phyloP scores from a whole-genome alignment of 1,140 invertebrate species.

The Drosophila rufa region DNA sequence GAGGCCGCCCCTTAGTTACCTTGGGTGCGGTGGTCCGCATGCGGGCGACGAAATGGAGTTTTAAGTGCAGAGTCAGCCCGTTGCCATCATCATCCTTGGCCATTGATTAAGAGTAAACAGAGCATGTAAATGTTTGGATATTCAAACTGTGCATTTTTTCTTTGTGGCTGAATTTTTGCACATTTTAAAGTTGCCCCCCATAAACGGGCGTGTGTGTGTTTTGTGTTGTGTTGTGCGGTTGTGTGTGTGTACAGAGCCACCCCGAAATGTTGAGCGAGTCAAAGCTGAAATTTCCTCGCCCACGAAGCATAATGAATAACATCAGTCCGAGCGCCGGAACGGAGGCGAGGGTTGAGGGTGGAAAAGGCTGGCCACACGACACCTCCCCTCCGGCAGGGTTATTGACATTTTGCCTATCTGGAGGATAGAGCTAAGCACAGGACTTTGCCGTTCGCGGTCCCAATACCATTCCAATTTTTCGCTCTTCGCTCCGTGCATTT shows the following conservation, averaged over 20 bases:
- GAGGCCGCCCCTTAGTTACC: neutral
- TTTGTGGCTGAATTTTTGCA: constrained; percentile 49
- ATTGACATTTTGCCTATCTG: constrained; percentile 71
- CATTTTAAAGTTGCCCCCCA: constrained; percentile 35
- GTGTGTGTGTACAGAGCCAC: constrained; percentile 21
- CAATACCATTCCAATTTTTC: constrained; percentile 13
- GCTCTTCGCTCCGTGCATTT: constrained; percentile 12
- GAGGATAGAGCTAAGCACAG: constrained; percentile 35
- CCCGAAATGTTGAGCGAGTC: constrained; percentile 38
- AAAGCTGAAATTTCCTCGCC: constrained; percentile 35
- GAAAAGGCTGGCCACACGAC: constrained; percentile 36
- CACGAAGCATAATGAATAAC: constrained; percentile 51
- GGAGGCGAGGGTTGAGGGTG: constrained; percentile 42
- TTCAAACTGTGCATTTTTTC: constrained; percentile 62
- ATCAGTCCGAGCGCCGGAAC: constrained; percentile 33
- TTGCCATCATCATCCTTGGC: constrained; percentile 62
- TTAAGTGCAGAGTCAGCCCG: constrained; percentile 41
- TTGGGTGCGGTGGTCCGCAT: constrained; percentile 24
- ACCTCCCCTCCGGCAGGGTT: constrained; percentile 48
- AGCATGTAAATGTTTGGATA: constrained; percentile 78
- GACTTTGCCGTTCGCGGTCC: constrained; percentile 9
- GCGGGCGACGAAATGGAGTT: constrained; percentile 47
- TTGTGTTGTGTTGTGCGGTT: constrained; percentile 1
- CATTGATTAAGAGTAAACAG: constrained; percentile 78
- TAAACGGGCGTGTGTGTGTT: constrained; percentile 4